These are phyloP conservation scores for Scaptomyza parva DNA, from an alignment of 2,888 invertebrate species.

Conservation along the genomic window DNA sequence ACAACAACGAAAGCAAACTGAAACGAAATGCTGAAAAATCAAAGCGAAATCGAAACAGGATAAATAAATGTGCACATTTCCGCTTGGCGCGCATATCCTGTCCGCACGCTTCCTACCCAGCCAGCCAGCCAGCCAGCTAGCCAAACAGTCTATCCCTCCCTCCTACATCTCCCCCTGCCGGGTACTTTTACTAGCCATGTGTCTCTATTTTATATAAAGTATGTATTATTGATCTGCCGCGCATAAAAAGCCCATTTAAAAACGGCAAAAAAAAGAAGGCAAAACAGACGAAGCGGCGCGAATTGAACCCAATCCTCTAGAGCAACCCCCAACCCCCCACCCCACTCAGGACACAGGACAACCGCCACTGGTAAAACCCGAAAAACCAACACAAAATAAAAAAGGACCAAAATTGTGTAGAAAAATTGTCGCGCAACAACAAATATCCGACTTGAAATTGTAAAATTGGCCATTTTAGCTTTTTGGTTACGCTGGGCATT, in stretches of 20 bases:
- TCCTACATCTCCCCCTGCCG: neutral
- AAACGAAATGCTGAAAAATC: constrained; percentile 63
- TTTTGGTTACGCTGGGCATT: constrained; percentile 71
- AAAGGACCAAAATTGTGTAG: constrained; percentile 67
- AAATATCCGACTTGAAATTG: constrained; percentile 63
- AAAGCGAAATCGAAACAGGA: constrained; percentile 81
- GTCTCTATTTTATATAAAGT: constrained; percentile 67
- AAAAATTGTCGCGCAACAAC: constrained; percentile 67
- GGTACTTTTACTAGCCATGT: constrained; percentile 9
- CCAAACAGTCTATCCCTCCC: neutral
- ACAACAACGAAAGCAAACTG: constrained; percentile 9
- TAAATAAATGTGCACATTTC: constrained; percentile 82
- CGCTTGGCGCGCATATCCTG: constrained; percentile 78
- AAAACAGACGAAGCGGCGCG: constrained; percentile 60
- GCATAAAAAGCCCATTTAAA: constrained; percentile 81
- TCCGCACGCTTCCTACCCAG: constrained; percentile 69
- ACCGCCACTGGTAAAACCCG: neutral
- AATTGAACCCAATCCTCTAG: constrained; percentile 43
- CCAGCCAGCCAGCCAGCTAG: constrained; percentile 9
- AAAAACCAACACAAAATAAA: constrained; percentile 1
- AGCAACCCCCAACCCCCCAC: neutral
- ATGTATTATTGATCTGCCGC: constrained; percentile 80
- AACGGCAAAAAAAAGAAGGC: constrained; percentile 49
- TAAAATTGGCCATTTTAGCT: constrained; percentile 80
- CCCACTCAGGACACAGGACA: neutral